A percentile compares a stretch with the other conserved stretches of the same genome.
These are phyloP conservation scores for Sphinx pinastri DNA, from an alignment of 2,888 invertebrate species.

Conservation along the genomic window DNA sequence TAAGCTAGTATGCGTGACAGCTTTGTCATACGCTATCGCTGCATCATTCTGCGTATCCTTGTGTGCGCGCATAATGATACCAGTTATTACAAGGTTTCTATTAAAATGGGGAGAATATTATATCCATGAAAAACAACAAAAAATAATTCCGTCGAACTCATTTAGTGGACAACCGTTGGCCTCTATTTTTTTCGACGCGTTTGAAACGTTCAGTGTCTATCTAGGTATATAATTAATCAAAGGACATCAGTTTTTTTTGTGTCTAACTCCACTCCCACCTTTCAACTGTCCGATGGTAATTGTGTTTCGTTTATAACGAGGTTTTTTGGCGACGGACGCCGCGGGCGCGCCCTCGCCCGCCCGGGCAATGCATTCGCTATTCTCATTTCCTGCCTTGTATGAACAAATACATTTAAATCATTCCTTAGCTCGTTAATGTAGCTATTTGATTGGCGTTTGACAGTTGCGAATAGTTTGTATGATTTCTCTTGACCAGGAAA, in stretches of 20 bases:
- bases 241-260: not conserved
- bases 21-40: too few species aligned
- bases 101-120: too few species aligned
- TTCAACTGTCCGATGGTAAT: slow-evolving; percentile 60
- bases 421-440: slow-evolving; percentile 14
- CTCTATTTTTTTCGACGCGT: too few species aligned
- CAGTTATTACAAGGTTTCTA: too few species aligned
- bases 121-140: too few species aligned
- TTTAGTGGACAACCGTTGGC: too few species aligned
- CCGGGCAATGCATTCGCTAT: slow-evolving; percentile 25
- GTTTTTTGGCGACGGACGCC: slow-evolving; percentile 66
- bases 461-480: not conserved
- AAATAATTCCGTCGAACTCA: too few species aligned
- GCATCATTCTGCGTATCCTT: too few species aligned
- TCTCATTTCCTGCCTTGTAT: slow-evolving; percentile 20
- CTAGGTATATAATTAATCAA: too few species aligned
- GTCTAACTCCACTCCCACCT: slow-evolving; percentile 47
- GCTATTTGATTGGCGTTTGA: not conserved
- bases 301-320: slow-evolving; percentile 81
- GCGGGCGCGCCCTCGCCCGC: slow-evolving; percentile 16
- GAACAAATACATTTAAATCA: slow-evolving; percentile 20
- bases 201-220: too few species aligned
- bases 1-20: too few species aligned
- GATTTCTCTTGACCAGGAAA: not conserved
- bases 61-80: too few species aligned